phyloP scores from a whole-genome alignment of 2,888 invertebrate species.

The Tuberolachnus salignus region DNA sequence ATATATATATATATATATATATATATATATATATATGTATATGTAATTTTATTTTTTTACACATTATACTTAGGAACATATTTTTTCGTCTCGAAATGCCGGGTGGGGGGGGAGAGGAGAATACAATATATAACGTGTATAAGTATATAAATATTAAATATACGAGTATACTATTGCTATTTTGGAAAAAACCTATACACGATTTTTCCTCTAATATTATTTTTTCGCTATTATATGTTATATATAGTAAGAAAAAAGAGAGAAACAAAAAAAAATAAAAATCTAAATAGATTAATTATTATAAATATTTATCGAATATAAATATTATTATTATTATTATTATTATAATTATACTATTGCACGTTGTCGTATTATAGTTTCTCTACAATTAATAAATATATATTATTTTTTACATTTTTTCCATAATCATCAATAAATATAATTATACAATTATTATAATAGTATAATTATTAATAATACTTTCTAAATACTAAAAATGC shows the following conservation, averaged over 20 bases:
- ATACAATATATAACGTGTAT: conserved; percentile 8
- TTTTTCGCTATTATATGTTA: neutral
- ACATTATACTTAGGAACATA: conserved; percentile 35
- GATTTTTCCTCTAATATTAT: neutral
- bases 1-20: no score
- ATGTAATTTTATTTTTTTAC: conserved; percentile 21
- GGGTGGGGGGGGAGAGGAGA: neutral
- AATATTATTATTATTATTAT: conserved; percentile 17
- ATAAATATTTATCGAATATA: conserved; percentile 1
- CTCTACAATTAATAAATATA: conserved; percentile 7
- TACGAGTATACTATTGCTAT: conserved; percentile 16
- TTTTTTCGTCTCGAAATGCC: conserved; percentile 37
- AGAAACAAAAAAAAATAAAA: conserved; percentile 13
- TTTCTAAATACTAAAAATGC: conserved; percentile 39
- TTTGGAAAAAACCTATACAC: conserved; percentile 8
- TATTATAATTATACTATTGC: conserved; percentile 46
- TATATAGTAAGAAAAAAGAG: no score
- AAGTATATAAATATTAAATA: neutral
- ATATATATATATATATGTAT: no score
- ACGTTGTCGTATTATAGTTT: conserved; percentile 30
- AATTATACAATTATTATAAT: neutral
- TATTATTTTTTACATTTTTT: neutral
- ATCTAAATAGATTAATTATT: neutral
- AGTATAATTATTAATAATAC: neutral
- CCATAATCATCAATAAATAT: conserved; percentile 34